Evolutionary conservation across 1,140 invertebrate genomes (phyloP), one percentile per base, ranked within the genome.

Genomic region (Pinna nobilis): DNA sequence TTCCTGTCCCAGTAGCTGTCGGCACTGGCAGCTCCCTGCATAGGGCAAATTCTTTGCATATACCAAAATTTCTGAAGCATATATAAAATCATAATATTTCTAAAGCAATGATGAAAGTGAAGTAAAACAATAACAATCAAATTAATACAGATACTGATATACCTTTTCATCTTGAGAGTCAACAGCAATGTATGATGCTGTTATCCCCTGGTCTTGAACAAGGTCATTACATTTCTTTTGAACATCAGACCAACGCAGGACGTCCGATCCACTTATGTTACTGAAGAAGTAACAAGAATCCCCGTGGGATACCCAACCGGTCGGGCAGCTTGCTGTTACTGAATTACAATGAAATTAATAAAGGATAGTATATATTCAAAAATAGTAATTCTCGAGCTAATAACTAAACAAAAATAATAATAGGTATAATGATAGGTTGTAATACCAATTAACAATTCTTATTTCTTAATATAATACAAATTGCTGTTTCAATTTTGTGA

Each of bases 211-310:
- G 37, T 63, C 59, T 23, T 32, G 39, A 0, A 35, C 37, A 33
- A 63, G 9, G 28, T 63, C 59, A 15, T 39, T 41, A 28, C 59
- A 63, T 25, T 37, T n/a, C n/a, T 39, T 23, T 30, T 23, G 39
- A 18, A 63, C 59, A 23, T 63, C 59, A n/a, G n/a, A 37, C 59
- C 59, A 63, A 30, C 59, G 59, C 35, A 63, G 35, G 18, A 18
- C n/a, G 25, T 63, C 59, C 15, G 59, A 41, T 7, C 35, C 2
- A 9, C 30, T n/a, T 6, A 37, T 37, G 37, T 63, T 44, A 63
- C 59, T 63, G 11, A 63, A 41, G 25, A 23, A 63, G 25, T 63
- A 63, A 44, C 59, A 63, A 1, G 59, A 63, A 23, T 41, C 18
- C 2, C 59, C 59, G 37, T 63, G 18, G 15, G 35, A 33, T 15